A percentile compares a stretch with the other conserved stretches of the same genome.
Evolutionary conservation across 2,797 vertebrate genomes (phyloP).

Genomic region (Pitangus sulphuratus): DNA sequence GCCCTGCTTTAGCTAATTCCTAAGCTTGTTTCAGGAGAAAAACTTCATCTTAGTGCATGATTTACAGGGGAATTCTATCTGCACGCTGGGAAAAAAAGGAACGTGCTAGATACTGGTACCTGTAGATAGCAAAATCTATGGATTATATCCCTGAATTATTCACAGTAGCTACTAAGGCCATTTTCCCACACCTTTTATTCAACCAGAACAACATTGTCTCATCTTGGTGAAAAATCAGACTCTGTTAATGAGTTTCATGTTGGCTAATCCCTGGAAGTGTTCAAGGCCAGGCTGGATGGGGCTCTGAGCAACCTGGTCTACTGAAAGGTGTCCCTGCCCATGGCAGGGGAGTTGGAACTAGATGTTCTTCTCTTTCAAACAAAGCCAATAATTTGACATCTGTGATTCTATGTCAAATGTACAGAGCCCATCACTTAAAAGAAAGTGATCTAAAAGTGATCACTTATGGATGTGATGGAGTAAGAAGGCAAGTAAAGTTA

Average conservation of each 20-base stretch:
- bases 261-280: not conserved
- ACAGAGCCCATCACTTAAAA: not conserved
- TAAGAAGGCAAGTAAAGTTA: not conserved
- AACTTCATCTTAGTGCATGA: not conserved
- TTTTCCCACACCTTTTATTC: not conserved
- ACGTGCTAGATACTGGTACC: not conserved
- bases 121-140: not conserved
- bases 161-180: not conserved
- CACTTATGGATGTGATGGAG: not conserved
- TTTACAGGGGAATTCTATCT: not conserved
- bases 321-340: accelerated
- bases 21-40: not conserved
- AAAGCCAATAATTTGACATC: not conserved
- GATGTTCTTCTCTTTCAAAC: not conserved
- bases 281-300: not conserved
- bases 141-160: not conserved
- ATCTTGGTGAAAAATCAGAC: not conserved
- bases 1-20: not conserved
- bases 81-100: not conserved
- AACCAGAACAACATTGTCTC: not conserved
- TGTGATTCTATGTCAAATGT: not conserved
- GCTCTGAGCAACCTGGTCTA: not conserved
- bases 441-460: not conserved
- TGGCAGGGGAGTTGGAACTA: not conserved
- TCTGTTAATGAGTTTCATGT: not conserved